phyloP scores from a whole-genome alignment of 1,140 invertebrate species.

The Heliconius hermathena region DNA sequence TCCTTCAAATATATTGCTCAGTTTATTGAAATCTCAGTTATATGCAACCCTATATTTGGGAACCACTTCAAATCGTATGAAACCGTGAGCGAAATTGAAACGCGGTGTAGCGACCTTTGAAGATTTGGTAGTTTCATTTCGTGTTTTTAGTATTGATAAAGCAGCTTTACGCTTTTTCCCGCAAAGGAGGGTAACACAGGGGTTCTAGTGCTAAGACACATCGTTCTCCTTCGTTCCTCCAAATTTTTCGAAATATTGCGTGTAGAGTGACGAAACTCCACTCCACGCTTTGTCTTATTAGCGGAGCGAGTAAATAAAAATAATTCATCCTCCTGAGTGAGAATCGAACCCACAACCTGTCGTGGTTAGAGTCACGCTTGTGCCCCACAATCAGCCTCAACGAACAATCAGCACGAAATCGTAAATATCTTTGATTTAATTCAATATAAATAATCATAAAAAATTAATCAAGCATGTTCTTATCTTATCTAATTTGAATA shows the following conservation, averaged over 20 bases:
- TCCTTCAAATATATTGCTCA: conserved; percentile 43
- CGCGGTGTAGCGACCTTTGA: conserved; percentile 13
- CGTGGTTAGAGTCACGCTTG: too few species aligned
- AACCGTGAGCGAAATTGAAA: conserved; percentile 34
- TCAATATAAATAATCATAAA: too few species aligned
- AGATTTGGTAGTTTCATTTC: not conserved
- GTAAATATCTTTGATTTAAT: not conserved
- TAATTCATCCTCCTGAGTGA: too few species aligned
- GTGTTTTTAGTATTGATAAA: not conserved
- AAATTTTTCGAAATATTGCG: too few species aligned
- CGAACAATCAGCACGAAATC: too few species aligned
- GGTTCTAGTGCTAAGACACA: too few species aligned
- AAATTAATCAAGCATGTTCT: not conserved
- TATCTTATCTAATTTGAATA: conserved; percentile 1
- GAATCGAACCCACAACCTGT: too few species aligned
- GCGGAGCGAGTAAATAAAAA: too few species aligned
- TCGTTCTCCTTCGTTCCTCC: accelerated
- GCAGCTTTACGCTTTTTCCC: not conserved
- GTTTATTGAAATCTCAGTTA: conserved; percentile 42
- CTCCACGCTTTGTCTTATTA: too few species aligned
- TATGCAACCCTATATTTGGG: conserved; percentile 42
- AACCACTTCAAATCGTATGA: conserved; percentile 39
- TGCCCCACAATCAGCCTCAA: too few species aligned
- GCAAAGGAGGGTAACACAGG: too few species aligned
- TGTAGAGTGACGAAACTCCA: too few species aligned